Evolutionary conservation across 2,113 vertebrate species (phyloP), one percentile per base, ranked within the genome.

Genomic region (Corvus hawaiiensis): DNA sequence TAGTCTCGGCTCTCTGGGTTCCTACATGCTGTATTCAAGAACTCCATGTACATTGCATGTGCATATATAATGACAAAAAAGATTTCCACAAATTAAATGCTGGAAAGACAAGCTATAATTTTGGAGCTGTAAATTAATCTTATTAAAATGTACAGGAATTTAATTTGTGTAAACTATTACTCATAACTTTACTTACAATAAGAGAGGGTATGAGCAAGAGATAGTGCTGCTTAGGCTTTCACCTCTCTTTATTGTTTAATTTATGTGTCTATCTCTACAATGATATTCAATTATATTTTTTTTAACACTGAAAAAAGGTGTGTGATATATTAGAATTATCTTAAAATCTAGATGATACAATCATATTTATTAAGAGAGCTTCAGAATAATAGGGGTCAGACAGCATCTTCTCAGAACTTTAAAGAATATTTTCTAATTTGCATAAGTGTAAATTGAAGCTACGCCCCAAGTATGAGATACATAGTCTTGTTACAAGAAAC

Each of bases 141-240:
- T 86, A 59, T 71, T 86, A 68, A 89, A 96, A 81, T 92, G 20
- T n/a, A 84, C 49, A 35, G 15, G 32, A 76, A 84, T 93, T 90
- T 87, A 94, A 81, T 95, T 41, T 93, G 63, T 84, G 13, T 82
- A 89, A 96, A 79, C 4, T 86, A 33, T 96, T 93, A 69, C 52
- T 97, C 64, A 71, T 86, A 73, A 72, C 19, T 88, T 73, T 22
- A 73, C 13, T 76, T 95, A 92, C 37, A 95, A 11, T 54, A 88
- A 86, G 23, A 69, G 7, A 76, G 37, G 4, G 56, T 69, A 73
- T 64, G 49, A 93, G 44, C 4, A 73, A 93, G 21, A 84, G 41
- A 73, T 51, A 26, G 4, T 35, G 54, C 91, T 92, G 75, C 82
- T 87, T 95, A 91, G 66, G 28, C 16, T 94, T 93, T 97, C 32